These are phyloP conservation scores for Diabrotica balteata DNA, from an alignment of 2,888 invertebrate species.

Conservation along the genomic window DNA sequence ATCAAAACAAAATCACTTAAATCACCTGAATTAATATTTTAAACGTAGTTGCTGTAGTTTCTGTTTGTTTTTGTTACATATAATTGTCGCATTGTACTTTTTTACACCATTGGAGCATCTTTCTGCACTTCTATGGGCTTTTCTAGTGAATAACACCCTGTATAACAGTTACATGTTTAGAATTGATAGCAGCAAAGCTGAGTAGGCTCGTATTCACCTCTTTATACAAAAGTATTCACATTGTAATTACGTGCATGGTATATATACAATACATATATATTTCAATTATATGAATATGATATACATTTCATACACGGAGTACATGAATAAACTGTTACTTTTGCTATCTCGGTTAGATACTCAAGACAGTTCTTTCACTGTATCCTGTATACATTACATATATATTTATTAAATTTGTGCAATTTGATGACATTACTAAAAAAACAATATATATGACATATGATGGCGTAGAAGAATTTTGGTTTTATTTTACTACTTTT, in stretches of 20 bases:
- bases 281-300: constrained; percentile 34
- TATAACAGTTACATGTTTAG: constrained; percentile 44
- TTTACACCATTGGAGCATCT: constrained; percentile 4
- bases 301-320: not conserved
- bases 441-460: constrained; percentile 51
- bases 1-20: not conserved
- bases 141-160: constrained; percentile 51
- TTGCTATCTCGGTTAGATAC: too few species aligned
- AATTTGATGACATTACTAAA: constrained; percentile 55
- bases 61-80: not conserved
- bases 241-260: constrained; percentile 52
- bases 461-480: constrained; percentile 56
- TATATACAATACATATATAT: constrained; percentile 46
- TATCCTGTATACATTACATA: constrained; percentile 26
- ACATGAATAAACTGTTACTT: too few species aligned
- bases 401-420: constrained; percentile 49
- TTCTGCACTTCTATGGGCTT: constrained; percentile 52
- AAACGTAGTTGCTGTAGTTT: constrained; percentile 4
- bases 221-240: constrained; percentile 44
- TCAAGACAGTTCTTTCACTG: not conserved
- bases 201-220: constrained; percentile 50
- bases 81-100: constrained; percentile 4
- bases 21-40: not conserved
- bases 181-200: constrained; percentile 58
- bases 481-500: constrained; percentile 32